Evolutionary conservation across 2,113 vertebrate species (phyloP), one percentile per base, ranked within the genome.

Genomic region (Phyllostomus discolor): DNA sequence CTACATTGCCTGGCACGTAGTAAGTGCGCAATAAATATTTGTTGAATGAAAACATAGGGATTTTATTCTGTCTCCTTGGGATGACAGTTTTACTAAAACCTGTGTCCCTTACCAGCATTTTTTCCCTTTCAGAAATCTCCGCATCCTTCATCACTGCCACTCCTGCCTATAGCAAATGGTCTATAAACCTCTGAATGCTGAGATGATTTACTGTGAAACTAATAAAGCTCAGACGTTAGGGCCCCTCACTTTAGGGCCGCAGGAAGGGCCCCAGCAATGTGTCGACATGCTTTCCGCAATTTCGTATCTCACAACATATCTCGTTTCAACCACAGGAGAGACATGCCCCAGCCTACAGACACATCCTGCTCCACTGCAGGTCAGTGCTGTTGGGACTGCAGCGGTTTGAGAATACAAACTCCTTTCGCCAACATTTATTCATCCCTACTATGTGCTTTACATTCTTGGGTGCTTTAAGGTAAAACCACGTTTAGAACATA

Each of bases 1-100:
- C 9, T 57, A 67, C 64, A 38, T 3, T 86, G 12, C 38, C 31
- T 87, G 64, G 50, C 81, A 92, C 81, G 88, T 1, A 92, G n/a
- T 22, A 85, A 73, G 50, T 70, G 20, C n/a, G 92, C 75, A 41
- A 78, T 38, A 93, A 73, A 91, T 88, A 87, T 31, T 26, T 79
- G 31, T 19, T 84, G 43, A 82, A 38, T 31, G 62, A 54, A 88
- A 69, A 43, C 2, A 62, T 24, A 66, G 17, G 1, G 22, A 66
- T 70, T 91, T 76, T 88, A 46, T 90, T 83, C 62, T 67, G n/a
- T 69, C 72, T 85, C 52, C 46, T 69, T 33, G 57, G 83, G 28
- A 52, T 69, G 76, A 66, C 48, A 59, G 12, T 38, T 88, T 95
- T 79, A 87, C 73, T 91, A 83, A 95, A 91, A 84, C 43, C 43